Evolutionary conservation across 2,888 invertebrate genomes (phyloP).

Genomic region (Lepas anatifera): DNA sequence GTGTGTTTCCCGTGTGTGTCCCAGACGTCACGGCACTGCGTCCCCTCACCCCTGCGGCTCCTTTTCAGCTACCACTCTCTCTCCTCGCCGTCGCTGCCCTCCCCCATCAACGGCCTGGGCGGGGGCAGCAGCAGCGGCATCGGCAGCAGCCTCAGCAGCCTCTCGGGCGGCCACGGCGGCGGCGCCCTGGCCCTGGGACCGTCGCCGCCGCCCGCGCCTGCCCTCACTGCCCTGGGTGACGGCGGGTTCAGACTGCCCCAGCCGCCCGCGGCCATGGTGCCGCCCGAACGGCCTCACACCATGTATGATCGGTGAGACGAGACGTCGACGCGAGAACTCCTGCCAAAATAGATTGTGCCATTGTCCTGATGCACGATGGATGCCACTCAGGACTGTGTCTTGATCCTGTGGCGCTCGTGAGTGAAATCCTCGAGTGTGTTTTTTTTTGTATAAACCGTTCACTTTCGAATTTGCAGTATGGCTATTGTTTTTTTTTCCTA

Average conservation of each 20-base stretch:
- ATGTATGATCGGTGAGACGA: not conserved
- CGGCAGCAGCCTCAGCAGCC: slow-evolving; percentile 9
- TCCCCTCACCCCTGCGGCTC: too few relatives aligned
- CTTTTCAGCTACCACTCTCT: slow-evolving; percentile 43
- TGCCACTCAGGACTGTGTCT: too few relatives aligned
- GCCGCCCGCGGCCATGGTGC: slow-evolving; percentile 15
- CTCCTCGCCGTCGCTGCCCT: slow-evolving; percentile 56
- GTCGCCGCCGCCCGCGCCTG: slow-evolving; percentile 13
- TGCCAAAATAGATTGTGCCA: too few relatives aligned
- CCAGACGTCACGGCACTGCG: too few relatives aligned
- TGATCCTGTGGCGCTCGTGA: too few relatives aligned
- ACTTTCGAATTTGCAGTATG: too few relatives aligned
- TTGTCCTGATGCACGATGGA: too few relatives aligned
- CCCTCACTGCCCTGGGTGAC: not conserved
- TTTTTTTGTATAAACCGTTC: too few relatives aligned
- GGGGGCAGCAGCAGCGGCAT: slow-evolving; percentile 14
- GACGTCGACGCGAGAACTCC: not conserved
- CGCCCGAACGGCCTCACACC: slow-evolving; percentile 17
- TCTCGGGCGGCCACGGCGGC: slow-evolving; percentile 42
- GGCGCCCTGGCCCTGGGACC: slow-evolving; percentile 43
- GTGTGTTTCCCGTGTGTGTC: too few relatives aligned
- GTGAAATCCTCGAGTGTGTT: too few relatives aligned
- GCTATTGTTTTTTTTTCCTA: too few relatives aligned
- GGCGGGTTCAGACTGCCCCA: not conserved
- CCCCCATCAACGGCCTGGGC: slow-evolving; percentile 30